Percentiles rank a stretch among this genome's conserved stretches.
Evolutionary conservation across 1,140 invertebrate species (phyloP).

Genomic region (Neodiprion virginianus): DNA sequence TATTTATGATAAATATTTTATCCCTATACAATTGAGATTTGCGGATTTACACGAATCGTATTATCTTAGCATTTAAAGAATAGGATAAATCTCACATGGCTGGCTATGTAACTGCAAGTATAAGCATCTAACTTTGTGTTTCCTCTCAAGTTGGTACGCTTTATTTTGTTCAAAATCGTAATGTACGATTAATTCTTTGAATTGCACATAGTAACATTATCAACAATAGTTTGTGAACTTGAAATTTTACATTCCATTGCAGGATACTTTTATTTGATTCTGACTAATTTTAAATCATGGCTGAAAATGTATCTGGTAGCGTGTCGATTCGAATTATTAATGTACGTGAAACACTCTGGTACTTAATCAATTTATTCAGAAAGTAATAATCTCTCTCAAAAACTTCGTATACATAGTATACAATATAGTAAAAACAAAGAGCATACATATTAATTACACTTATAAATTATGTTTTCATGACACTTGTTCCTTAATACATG

Average conservation of each 20-base stretch:
- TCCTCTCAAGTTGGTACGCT: too few relatives aligned
- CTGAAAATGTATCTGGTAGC: background rate
- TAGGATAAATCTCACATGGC: background rate
- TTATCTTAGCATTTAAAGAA: background rate
- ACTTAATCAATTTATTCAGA: background rate
- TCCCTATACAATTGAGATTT: background rate
- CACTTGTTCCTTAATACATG: background rate
- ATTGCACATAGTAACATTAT: too few relatives aligned
- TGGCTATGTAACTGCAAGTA: too few relatives aligned
- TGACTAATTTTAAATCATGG: too few relatives aligned
- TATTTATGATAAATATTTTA: too few relatives aligned
- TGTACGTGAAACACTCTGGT: background rate
- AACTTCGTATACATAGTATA: background rate
- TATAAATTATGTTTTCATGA: background rate
- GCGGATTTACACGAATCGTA: background rate
- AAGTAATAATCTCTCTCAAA: background rate
- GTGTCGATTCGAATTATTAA: background rate
- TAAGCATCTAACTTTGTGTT: too few relatives aligned
- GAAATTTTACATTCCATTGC: too few relatives aligned
- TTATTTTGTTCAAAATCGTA: too few relatives aligned
- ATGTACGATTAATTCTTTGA: too few relatives aligned
- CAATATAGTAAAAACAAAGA: background rate
- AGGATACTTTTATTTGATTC: too few relatives aligned
- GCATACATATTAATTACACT: background rate
- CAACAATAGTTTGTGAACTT: too few relatives aligned